phyloP scores from a whole-genome alignment of 2,113 vertebrate genomes.

The Antechinus stuartii region DNA sequence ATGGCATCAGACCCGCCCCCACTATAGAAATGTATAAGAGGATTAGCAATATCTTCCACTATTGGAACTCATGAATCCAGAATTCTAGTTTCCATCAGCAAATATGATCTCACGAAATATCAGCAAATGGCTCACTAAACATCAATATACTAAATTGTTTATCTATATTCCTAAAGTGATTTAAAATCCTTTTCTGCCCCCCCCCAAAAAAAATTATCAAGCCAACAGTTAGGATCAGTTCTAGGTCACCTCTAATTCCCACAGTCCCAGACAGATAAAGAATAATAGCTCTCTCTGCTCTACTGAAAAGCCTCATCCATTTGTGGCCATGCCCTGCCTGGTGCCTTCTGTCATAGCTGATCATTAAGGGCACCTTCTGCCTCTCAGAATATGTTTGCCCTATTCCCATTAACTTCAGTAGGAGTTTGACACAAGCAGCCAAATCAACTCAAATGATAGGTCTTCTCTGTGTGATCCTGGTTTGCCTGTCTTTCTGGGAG shows the following conservation, averaged over 20 bases:
- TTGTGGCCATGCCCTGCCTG: not conserved
- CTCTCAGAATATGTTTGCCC: not conserved
- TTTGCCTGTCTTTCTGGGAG: not conserved
- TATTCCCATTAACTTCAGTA: not conserved
- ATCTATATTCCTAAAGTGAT: not conserved
- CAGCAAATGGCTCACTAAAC: not conserved
- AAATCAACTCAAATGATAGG: not conserved
- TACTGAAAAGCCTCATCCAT: not conserved
- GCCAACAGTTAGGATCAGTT: not conserved
- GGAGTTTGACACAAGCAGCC: not conserved
- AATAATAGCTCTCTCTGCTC: not conserved
- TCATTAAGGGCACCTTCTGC: fast-evolving
- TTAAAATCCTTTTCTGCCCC: not conserved
- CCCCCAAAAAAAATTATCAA: not conserved
- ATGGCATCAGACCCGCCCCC: not conserved
- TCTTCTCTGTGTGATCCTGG: not conserved
- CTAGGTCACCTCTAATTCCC: not conserved
- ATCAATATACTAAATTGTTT: not conserved
- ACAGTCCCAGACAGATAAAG: not conserved
- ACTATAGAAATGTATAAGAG: not conserved
- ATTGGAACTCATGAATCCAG: not conserved
- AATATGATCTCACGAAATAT: not conserved
- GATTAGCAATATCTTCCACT: not conserved
- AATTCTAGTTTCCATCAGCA: not conserved
- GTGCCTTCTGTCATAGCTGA: not conserved